Evolutionary conservation across 2,888 invertebrate species (phyloP).

Genomic region (Erebia epiphron): DNA sequence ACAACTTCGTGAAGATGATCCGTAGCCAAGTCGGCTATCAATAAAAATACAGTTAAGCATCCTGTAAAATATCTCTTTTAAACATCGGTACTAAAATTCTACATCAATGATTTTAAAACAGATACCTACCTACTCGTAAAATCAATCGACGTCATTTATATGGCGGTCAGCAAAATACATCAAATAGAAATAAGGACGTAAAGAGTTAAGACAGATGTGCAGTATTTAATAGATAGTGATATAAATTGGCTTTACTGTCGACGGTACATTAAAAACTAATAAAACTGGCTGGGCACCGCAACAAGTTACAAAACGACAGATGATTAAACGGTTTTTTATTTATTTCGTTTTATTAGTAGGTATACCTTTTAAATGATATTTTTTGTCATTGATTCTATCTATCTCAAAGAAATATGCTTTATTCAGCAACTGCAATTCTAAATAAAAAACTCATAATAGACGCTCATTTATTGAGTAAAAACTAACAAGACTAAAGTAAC

Average conservation of each 20-base stretch:
- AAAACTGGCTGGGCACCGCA: conserved; percentile 7
- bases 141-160: background rate
- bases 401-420: too few species aligned
- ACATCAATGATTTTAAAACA: background rate
- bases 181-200: background rate
- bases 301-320: conserved; percentile 14
- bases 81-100: too few species aligned
- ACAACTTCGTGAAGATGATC: too few species aligned
- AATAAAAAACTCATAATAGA: too few species aligned
- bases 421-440: too few species aligned
- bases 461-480: too few species aligned
- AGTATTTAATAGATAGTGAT: conserved; percentile 17
- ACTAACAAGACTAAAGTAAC: too few species aligned
- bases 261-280: conserved; percentile 16
- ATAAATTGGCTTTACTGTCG: conserved; percentile 18
- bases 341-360: background rate
- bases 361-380: background rate
- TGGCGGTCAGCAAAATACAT: background rate
- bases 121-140: background rate
- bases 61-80: background rate
- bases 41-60: background rate
- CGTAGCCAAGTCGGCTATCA: background rate
- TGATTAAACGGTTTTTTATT: background rate
- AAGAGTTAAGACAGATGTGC: conserved; percentile 6
- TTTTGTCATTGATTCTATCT: too few species aligned